Evolutionary conservation across 2,797 vertebrate genomes (phyloP), one percentile per base, ranked within the genome.

Genomic region (Tympanoctomys barrerae): DNA sequence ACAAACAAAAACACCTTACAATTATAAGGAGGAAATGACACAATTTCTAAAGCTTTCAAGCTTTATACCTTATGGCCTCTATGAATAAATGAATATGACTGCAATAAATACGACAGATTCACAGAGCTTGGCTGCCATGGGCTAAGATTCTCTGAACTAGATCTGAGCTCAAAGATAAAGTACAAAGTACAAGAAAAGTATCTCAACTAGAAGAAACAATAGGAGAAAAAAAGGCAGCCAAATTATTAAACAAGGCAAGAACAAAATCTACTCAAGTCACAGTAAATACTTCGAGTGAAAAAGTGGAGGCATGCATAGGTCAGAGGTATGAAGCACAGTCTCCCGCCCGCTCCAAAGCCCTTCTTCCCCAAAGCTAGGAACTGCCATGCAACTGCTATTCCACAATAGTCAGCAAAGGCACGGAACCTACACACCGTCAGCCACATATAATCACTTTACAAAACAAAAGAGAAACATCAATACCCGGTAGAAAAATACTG

Each of bases 11-110:
- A 49, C 49, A 49, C 8, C 49, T 49, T 49, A 54, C 24, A 33
- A 62, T 79, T 91, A n/a, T 26, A 89, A 77, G 24, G 36, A 94
- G 9, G 42, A 87, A 84, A 95, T 59, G 61, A 93, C 78, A 93
- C 66, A 71, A 57, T 85, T 77, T 78, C 54, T 81, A 57, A 9
- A 24, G 49, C 26, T 42, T 94, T 83, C n/a, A 42, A 73, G 52
- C 42, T 78, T 83, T 89, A 73, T n/a, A 80, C 57, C 61, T 59
- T 46, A 94, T 10, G 52, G 70, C n/a, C 62, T 91, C 88, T 84
- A 28, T 70, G 42, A 96, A 90, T 75, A 73, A 39, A 11, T 70
- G 54, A 57, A 57, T 46, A 13, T 71, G 86, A 36, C 16, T 64
- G 39, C 59, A 68, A 71, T 33, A 61, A 91, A 78, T 10, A 57